A percentile compares a stretch with the other conserved stretches of the same genome.
Evolutionary conservation across 2,797 vertebrate species (phyloP).

Genomic region (Dromococcyx pavoninus): DNA sequence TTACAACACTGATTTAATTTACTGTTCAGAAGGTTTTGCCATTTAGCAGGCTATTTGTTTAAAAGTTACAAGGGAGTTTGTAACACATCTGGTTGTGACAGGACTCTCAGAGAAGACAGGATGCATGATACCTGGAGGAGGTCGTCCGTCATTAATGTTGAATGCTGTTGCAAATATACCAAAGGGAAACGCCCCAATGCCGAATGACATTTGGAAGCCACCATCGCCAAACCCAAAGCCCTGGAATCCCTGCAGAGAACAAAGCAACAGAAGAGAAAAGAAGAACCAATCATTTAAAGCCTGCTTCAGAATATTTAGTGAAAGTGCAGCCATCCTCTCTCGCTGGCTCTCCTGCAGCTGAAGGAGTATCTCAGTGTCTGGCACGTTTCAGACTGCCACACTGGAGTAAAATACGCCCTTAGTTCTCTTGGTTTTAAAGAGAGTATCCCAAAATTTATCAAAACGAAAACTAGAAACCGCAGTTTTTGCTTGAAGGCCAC

Average conservation of each 20-base stretch:
- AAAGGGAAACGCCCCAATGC: slow-evolving; percentile 97
- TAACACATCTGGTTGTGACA: neutral
- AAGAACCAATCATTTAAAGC: neutral
- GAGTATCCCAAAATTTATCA: neutral
- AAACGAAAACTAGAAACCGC: neutral
- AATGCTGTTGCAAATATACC: slow-evolving; percentile 98
- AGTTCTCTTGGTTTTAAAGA: neutral
- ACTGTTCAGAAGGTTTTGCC: neutral
- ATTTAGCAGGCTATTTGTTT: neutral
- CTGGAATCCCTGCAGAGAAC: slow-evolving; percentile 90
- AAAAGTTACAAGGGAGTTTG: neutral
- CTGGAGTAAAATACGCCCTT: neutral
- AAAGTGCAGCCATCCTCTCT: neutral
- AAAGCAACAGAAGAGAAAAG: neutral
- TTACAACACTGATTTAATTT: neutral
- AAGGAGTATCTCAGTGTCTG: neutral
- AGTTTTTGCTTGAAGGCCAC: neutral
- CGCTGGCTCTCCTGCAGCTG: fast-evolving
- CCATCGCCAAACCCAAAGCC: slow-evolving; percentile 99
- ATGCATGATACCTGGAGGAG: slow-evolving; percentile 86
- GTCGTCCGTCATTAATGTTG: slow-evolving; percentile 96
- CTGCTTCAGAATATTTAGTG: neutral
- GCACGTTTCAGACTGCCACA: neutral
- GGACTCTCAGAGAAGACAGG: neutral
- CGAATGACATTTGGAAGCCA: slow-evolving; percentile 99